Conservation (phyloP, 2,113 vertebrate genomes). For the Pelvicachromis taeniatus region DNA sequence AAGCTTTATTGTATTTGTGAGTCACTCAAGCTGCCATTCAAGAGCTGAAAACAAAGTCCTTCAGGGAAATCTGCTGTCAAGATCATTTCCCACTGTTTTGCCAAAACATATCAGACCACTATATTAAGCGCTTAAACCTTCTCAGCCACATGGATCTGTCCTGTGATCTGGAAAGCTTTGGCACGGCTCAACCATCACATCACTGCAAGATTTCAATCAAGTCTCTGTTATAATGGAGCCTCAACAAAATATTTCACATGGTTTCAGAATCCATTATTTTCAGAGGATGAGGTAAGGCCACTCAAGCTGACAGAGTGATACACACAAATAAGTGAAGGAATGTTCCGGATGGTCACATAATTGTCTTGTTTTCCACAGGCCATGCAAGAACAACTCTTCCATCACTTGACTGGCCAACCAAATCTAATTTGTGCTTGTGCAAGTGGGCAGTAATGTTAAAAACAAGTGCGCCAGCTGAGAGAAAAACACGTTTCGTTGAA, state of each 20-base stretch:
- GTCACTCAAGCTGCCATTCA: not conserved
- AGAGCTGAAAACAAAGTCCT: not conserved
- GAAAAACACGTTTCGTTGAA: not conserved
- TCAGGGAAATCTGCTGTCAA: not conserved
- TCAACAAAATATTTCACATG: not conserved
- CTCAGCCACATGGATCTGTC: not conserved
- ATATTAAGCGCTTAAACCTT: not conserved
- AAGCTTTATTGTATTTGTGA: not conserved
- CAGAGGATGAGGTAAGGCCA: not conserved
- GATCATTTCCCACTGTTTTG: not conserved
- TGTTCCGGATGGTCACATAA: conserved; percentile 23
- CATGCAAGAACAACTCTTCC: not conserved
- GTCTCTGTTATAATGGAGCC: not conserved
- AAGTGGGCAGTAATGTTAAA: not conserved
- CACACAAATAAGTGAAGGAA: conserved; percentile 2
- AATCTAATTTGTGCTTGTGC: conserved; percentile 45
- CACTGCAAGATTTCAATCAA: not conserved
- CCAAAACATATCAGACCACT: not conserved
- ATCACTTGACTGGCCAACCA: not conserved
- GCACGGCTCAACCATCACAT: conserved; percentile 1
- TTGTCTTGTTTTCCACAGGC: conserved; percentile 34
- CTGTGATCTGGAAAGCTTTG: not conserved
- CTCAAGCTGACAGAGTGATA: not conserved
- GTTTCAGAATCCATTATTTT: not conserved
- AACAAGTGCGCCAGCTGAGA: not conserved